These are phyloP conservation scores for Cephus cinctus DNA, from an alignment of 1,140 invertebrate genomes.

Conservation along the genomic window DNA sequence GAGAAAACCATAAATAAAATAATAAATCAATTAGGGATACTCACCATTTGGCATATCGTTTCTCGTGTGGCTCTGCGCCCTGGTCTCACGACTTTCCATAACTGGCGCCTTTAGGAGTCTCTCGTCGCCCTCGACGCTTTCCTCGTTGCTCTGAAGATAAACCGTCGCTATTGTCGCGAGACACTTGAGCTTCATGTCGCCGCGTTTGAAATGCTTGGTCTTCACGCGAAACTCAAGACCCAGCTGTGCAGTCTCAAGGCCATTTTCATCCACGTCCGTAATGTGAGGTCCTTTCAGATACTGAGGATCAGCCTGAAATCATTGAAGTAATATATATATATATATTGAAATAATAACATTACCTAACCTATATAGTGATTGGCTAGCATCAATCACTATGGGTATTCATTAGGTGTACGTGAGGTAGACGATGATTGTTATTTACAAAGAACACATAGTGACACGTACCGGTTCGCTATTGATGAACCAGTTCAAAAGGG, in stretches of 20 bases:
- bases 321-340: too few relatives aligned
- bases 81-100: conserved; percentile 64
- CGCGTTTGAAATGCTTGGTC: conserved; percentile 74
- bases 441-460: too few relatives aligned
- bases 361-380: too few relatives aligned
- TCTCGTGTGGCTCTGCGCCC: conserved; percentile 44
- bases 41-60: conserved; percentile 34
- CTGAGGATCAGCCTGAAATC: conserved; percentile 53
- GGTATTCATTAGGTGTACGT: too few relatives aligned
- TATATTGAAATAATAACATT: too few relatives aligned
- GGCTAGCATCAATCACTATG: too few relatives aligned
- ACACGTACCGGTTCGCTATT: conserved; percentile 78
- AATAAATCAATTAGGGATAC: neutral
- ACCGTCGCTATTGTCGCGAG: conserved; percentile 81
- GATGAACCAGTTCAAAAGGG: conserved; percentile 82
- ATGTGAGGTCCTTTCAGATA: conserved; percentile 53
- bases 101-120: conserved; percentile 63
- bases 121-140: conserved; percentile 72
- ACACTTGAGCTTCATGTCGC: conserved; percentile 85
- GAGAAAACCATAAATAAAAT: neutral
- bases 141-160: conserved; percentile 80
- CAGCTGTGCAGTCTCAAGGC: conserved; percentile 70
- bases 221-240: conserved; percentile 73
- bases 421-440: too few relatives aligned
- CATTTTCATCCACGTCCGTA: conserved; percentile 42